Base-by-base conservation (phyloP, 2,888 invertebrate genomes). In the Drosophila gaucha region DNA sequence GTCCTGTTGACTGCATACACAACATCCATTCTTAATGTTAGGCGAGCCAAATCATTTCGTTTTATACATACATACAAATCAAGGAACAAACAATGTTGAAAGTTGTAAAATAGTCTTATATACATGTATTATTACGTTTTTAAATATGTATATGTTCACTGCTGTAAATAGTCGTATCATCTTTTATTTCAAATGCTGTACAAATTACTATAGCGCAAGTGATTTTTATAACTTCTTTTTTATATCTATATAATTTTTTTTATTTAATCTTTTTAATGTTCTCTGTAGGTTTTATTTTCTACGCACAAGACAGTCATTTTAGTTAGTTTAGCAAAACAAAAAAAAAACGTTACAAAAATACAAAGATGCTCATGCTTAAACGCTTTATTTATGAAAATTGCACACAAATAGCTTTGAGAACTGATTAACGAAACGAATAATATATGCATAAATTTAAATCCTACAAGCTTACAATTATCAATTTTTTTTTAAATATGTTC, bases 271-370 rank as follows among this genome's bases (percentile, higher is more conserved):
- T 54, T 60, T 64, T 65, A 68, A 59, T 60, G 57, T 74, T 56
- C 43, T 58, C n/a, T 47, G 20, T 72, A 72, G 47, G 52, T 39
- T 59, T 58, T 84, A 83, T 59, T 33, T 72, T 80, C 36, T 73
- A 86, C 88, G 88, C 88, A 83, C 82, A 88, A 82, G 83, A 82
- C 70, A 83, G 88, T 82, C 79, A 86, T 58, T 67, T 88, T 77
- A 74, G 60, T 85, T 82, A 82, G 67, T 66, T 75, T 87, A 82
- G 74, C 67, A 26, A 68, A 51, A 43, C 52, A 33, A 35, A 38
- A 5, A 14, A 4, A 26, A 41, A 41, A 41, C 9, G 4, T 22
- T 24, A n/a, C 24, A 24, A 44, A 43, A 59, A 47, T 67, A 65
- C 51, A 86, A 87, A 72, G 63, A 85, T 80, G 71, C 68, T 82